Base-by-base conservation (phyloP, 2,888 invertebrate species). In the Hoplodrina blanda region DNA sequence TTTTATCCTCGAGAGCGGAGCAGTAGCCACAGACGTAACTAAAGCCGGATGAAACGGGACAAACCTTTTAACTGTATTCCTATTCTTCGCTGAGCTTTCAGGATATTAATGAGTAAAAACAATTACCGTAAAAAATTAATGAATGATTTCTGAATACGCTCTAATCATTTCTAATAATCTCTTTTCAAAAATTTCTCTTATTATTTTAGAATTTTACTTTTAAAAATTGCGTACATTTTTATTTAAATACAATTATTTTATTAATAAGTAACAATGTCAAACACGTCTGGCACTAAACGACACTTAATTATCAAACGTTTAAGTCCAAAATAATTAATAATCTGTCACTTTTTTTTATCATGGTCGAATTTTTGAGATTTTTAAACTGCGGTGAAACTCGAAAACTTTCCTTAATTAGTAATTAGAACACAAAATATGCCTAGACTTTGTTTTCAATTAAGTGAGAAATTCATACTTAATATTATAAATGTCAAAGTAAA, bases 261-360 rank as follows among this genome's bases (percentile, higher is more conserved):
- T 84, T 88, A 86, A 86, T 90, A 88, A 91, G 89, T 91, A 92
- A 92, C 92, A 91, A 89, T 89, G 77, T 85, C 85, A 88, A 89
- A 87, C 83, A 87, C 79, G 85, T 89, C 90, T 91, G 92, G 91
- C 92, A 91, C 92, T 89, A 88, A 87, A 86, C 82, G 84, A 87
- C 86, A 88, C 79, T 82, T 85, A 84, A 77, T 69, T 81, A 75
- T 69, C 61, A 73, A 76, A 71, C 69, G 61, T 69, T 66, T 41
- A 64, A 67, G 78, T 85, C 69, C 76, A 75, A 76, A 77, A 74
- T 67, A 30, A 41, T 71, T 60, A 61, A 69, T 69, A 44, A 66
- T 61, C 78, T 81, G 83, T 78, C 82, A 84, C 81, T 83, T 73
- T 70, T n/a, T 49, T 15, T 41, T 13, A 19, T 25, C 33, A 33